Evolutionary conservation across 2,797 vertebrate genomes (phyloP).

Genomic region (Pangasius krempfi): DNA sequence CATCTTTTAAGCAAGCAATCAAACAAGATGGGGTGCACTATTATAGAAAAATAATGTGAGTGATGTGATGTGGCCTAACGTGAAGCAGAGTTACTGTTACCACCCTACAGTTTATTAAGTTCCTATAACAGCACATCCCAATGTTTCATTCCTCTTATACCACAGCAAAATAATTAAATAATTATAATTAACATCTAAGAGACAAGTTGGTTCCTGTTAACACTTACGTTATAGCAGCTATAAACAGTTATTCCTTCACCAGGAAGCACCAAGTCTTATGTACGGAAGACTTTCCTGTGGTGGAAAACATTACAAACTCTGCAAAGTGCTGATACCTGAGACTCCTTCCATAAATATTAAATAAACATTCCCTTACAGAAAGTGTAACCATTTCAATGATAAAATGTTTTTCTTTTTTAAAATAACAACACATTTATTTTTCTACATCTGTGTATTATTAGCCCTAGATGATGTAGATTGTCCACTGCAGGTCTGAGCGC

Average conservation of each 20-base stretch:
- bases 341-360: background rate
- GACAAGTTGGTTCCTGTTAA: background rate
- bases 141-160: background rate
- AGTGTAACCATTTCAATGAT: background rate
- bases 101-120: background rate
- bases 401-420: background rate
- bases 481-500: background rate
- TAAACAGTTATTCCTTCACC: background rate
- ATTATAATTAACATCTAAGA: background rate
- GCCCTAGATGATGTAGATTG: background rate
- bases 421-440: background rate
- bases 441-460: background rate
- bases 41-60: background rate
- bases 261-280: background rate
- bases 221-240: background rate
- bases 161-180: background rate
- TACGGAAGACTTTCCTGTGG: background rate
- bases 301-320: background rate
- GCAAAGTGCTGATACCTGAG: background rate
- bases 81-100: background rate
- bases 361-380: background rate
- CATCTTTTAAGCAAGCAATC: background rate
- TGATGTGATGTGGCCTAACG: background rate
- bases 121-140: background rate
- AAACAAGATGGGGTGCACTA: background rate